Conservation (phyloP, 2,888 invertebrate genomes). For the Nomada lathburiana region DNA sequence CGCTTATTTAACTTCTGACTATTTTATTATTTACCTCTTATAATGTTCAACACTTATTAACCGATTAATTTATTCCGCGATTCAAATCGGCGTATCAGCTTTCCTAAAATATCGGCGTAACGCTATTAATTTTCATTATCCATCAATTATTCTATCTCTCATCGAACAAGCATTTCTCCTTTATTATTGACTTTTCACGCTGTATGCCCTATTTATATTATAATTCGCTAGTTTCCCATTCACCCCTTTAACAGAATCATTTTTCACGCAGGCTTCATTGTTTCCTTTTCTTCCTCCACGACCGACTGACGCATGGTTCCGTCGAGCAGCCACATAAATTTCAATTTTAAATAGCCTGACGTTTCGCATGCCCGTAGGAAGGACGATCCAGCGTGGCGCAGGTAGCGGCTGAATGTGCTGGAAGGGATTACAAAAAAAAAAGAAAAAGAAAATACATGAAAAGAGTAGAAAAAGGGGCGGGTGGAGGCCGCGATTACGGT, state of each 20-base stretch:
- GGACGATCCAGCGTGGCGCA: conserved; percentile 9
- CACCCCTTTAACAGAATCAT: conserved; percentile 25
- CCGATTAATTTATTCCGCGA: too few species aligned
- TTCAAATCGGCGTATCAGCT: too few species aligned
- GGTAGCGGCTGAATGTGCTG: conserved; percentile 16
- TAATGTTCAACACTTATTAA: too few species aligned
- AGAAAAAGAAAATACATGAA: conserved; percentile 3
- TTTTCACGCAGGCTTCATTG: conserved; percentile 39
- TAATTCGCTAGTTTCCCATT: conserved; percentile 23
- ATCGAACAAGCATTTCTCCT: too few species aligned
- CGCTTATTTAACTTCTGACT: background rate
- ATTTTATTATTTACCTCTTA: too few species aligned
- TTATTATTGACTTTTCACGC: too few species aligned
- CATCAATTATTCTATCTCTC: too few species aligned
- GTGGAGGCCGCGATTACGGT: conserved; percentile 53
- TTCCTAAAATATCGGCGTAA: too few species aligned
- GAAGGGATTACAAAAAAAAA: conserved; percentile 1
- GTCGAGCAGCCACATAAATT: conserved; percentile 60
- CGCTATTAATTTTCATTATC: too few species aligned
- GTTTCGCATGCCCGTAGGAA: conserved; percentile 43
- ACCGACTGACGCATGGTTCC: conserved; percentile 7
- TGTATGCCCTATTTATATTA: too few species aligned
- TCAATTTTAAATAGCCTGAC: conserved; percentile 60
- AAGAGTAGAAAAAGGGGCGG: background rate
- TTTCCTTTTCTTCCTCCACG: conserved; percentile 1